Evolutionary conservation across 2,113 vertebrate species (phyloP).

Genomic region (Girardinichthys multiradiatus): DNA sequence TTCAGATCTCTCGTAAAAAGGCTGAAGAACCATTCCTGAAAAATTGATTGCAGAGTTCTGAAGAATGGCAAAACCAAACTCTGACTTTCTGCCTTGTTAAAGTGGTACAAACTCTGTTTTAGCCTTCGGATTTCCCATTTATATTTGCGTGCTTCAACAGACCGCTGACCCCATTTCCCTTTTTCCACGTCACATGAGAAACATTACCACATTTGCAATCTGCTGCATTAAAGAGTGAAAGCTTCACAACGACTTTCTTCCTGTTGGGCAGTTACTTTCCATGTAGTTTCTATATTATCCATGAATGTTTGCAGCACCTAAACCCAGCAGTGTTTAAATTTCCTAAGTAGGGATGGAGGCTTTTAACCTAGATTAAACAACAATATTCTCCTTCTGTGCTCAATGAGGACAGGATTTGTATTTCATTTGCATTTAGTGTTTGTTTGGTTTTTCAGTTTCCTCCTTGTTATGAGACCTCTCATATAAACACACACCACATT

Average conservation of each 20-base stretch:
- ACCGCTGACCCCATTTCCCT: background rate
- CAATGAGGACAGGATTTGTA: background rate
- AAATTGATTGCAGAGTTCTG: too few species aligned
- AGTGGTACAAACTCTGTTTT: background rate
- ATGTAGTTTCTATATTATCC: background rate
- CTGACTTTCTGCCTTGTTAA: background rate
- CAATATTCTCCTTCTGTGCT: background rate
- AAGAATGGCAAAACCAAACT: background rate
- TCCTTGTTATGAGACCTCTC: background rate
- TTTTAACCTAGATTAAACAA: background rate
- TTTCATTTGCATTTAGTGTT: slow-evolving; percentile 3
- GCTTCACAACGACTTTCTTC: background rate
- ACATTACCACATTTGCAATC: background rate
- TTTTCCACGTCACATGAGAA: background rate
- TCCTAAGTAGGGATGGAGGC: background rate
- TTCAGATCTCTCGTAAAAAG: background rate
- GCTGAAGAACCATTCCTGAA: too few species aligned
- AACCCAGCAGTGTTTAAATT: background rate
- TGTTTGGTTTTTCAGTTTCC: background rate
- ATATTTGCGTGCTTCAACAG: background rate
- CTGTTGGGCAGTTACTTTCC: background rate
- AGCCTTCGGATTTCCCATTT: background rate
- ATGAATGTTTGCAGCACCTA: background rate
- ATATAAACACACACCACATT: background rate
- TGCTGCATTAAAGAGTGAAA: background rate